Conservation (phyloP, 2,888 invertebrate species). For the Neria commutata region DNA sequence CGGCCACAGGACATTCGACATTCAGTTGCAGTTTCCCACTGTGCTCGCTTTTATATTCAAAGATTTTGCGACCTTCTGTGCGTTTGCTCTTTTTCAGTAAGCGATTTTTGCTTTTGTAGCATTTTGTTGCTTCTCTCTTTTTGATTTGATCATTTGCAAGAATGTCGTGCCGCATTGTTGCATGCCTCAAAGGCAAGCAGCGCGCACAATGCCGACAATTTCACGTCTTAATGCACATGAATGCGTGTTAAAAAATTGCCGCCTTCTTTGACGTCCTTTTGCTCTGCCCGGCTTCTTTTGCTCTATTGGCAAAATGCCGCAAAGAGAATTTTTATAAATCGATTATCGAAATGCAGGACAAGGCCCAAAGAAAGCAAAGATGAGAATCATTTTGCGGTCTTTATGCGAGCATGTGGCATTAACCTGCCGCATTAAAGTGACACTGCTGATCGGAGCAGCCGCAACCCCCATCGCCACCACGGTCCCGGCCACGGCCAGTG, state of each 20-base stretch:
- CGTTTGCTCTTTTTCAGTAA: background rate
- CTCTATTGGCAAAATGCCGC: conserved; percentile 24
- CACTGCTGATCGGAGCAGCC: background rate
- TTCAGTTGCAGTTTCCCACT: background rate
- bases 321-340: conserved; percentile 47
- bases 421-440: conserved; percentile 15
- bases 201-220: conserved; percentile 50
- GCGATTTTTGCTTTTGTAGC: background rate
- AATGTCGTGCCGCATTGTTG: conserved; percentile 9
- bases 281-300: conserved; percentile 19
- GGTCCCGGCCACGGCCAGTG: conserved; percentile 10
- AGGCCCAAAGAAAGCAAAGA: conserved; percentile 7
- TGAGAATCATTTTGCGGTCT: conserved; percentile 20
- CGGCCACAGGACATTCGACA: conserved; percentile 17
- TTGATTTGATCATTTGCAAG: conserved; percentile 24
- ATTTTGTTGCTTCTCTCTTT: conserved; percentile 34
- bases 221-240: conserved; percentile 55
- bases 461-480: background rate
- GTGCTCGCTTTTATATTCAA: background rate
- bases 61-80: background rate
- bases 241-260: conserved; percentile 43
- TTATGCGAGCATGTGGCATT: conserved; percentile 33
- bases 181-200: conserved; percentile 1
- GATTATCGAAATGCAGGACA: conserved; percentile 40
- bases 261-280: conserved; percentile 35